phyloP scores from a whole-genome alignment of 2,888 invertebrate species.

The Psylliodes chrysocephalus region DNA sequence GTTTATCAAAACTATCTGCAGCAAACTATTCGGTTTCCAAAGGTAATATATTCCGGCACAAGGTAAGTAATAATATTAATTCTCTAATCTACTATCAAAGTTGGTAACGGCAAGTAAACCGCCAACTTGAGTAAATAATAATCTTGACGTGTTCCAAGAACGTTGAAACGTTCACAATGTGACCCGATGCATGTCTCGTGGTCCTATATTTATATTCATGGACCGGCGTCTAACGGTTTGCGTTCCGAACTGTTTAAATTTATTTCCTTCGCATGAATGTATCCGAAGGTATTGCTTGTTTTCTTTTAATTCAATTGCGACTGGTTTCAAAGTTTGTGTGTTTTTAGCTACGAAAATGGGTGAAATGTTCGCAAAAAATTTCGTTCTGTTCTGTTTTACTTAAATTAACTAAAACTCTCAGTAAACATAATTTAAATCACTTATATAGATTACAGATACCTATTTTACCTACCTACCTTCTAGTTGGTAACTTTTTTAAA shows the following conservation, averaged over 20 bases:
- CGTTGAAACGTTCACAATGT: constrained; percentile 11
- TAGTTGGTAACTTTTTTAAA: no score
- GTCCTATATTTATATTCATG: constrained; percentile 34
- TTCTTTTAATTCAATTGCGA: no score
- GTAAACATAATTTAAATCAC: no score
- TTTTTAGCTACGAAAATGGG: no score
- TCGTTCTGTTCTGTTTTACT: no score
- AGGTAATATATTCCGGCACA: constrained; percentile 7
- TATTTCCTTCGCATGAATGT: constrained; percentile 4
- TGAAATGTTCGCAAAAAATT: no score
- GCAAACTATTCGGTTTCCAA: neutral
- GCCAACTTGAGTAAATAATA: constrained; percentile 9
- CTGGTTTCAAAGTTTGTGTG: no score
- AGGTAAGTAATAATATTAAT: constrained; percentile 6
- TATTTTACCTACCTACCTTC: no score
- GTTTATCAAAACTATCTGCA: no score
- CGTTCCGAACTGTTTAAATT: constrained; percentile 19
- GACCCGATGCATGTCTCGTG: constrained; percentile 24
- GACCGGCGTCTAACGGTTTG: constrained; percentile 28
- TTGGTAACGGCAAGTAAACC: constrained; percentile 5
- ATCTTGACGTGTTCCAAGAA: constrained; percentile 16
- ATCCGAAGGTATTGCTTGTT: no score
- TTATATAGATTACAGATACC: no score
- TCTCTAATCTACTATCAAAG: constrained; percentile 12
- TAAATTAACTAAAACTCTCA: no score